phyloP scores from a whole-genome alignment of 1,140 invertebrate species.

The Asbolus verrucosus region DNA sequence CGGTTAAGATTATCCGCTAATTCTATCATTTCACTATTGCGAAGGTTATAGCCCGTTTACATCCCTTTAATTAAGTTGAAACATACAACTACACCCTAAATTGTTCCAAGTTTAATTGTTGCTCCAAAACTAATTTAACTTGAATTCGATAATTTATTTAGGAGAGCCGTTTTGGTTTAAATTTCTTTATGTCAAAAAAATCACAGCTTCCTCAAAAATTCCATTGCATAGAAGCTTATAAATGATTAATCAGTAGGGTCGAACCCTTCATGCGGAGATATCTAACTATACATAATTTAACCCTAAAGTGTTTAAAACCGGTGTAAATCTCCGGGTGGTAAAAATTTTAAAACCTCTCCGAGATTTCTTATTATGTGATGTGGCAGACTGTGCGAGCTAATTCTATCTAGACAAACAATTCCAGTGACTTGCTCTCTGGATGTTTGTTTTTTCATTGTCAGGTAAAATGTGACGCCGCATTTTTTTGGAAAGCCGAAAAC shows the following conservation, averaged over 20 bases:
- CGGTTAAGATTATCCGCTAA: too few species aligned
- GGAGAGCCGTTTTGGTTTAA: not conserved
- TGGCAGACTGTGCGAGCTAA: conserved; percentile 1
- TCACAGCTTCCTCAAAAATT: not conserved
- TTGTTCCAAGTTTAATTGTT: conserved; percentile 30
- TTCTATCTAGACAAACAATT: conserved; percentile 8
- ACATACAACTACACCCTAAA: not conserved
- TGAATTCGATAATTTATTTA: not conserved
- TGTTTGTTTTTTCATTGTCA: conserved; percentile 26
- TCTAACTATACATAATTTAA: not conserved
- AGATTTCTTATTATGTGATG: not conserved
- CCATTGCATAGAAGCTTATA: not conserved
- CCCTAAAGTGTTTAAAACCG: conserved; percentile 14
- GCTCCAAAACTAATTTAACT: conserved; percentile 27
- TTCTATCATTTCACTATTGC: not conserved
- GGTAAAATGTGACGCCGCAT: conserved; percentile 29
- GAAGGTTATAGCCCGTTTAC: not conserved
- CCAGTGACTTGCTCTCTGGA: conserved; percentile 13
- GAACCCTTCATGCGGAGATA: conserved; percentile 1
- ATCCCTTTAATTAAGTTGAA: conserved; percentile 17
- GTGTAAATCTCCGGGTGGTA: conserved; percentile 19
- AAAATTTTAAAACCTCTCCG: not conserved
- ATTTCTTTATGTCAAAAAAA: conserved; percentile 1
- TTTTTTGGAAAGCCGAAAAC: not conserved
- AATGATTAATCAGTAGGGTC: not conserved